Conservation (phyloP, 2,888 invertebrate species). For the Blastobasis lacticolella region DNA sequence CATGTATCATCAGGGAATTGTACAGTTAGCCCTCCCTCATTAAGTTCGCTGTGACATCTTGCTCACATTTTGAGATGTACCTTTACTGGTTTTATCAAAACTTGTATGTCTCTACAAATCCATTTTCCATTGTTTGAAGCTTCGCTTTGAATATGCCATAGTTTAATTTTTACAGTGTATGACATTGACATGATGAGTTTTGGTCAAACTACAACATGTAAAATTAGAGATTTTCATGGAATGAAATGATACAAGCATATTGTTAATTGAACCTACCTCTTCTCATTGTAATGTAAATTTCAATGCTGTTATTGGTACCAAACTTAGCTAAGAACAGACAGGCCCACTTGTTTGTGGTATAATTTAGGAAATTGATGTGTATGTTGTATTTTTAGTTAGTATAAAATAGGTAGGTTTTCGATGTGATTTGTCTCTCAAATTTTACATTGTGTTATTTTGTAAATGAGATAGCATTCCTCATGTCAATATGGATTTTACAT, state of each 20-base stretch:
- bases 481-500: constrained; percentile 75
- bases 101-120: constrained; percentile 49
- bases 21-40: constrained; percentile 74
- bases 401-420: constrained; percentile 67
- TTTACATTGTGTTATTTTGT: constrained; percentile 75
- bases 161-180: constrained; percentile 38
- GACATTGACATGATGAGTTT: constrained; percentile 54
- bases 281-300: constrained; percentile 60
- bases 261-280: constrained; percentile 70
- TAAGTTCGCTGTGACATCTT: constrained; percentile 71
- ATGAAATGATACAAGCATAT: constrained; percentile 52
- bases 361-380: constrained; percentile 68
- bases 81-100: constrained; percentile 61
- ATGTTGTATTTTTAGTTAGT: constrained; percentile 75
- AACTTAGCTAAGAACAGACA: constrained; percentile 57
- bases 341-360: constrained; percentile 35
- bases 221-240: constrained; percentile 56
- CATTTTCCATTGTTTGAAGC: constrained; percentile 46
- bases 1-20: constrained; percentile 72
- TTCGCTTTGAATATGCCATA: constrained; percentile 58
- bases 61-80: constrained; percentile 59
- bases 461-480: constrained; percentile 75
- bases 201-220: constrained; percentile 60
- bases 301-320: constrained; percentile 69
- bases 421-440: constrained; percentile 74